Conservation (phyloP, 2,797 vertebrate species). For the Lagorchestes hirsutus region DNA sequence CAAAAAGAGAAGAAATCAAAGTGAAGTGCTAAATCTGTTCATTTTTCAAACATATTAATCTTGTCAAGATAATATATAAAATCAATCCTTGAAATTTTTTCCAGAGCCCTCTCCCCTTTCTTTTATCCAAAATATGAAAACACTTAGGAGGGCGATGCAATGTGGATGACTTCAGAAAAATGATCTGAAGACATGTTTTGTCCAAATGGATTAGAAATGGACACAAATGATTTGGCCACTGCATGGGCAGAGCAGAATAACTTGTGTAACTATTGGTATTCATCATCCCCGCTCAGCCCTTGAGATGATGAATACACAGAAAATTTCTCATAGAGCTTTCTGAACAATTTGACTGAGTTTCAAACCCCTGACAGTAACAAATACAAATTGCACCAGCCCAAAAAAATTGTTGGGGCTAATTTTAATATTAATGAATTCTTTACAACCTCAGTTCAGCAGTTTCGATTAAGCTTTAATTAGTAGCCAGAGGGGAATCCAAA, state of each 20-base stretch:
- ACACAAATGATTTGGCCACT: slow-evolving; percentile 71
- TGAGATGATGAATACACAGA: slow-evolving; percentile 83
- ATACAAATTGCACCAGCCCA: slow-evolving; percentile 91
- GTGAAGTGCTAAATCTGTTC: slow-evolving; percentile 88
- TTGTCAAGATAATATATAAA: slow-evolving; percentile 90
- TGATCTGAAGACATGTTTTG: slow-evolving; percentile 83
- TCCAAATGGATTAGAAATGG: slow-evolving; percentile 83
- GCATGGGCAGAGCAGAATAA: slow-evolving; percentile 75
- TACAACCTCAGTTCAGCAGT: slow-evolving; percentile 99
- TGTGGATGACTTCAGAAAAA: slow-evolving; percentile 82
- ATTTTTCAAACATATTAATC: slow-evolving; percentile 89
- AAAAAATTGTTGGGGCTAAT: slow-evolving; percentile 96
- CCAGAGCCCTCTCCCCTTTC: slow-evolving; percentile 80
- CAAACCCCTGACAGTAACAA: slow-evolving; percentile 92
- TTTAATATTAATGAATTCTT: slow-evolving; percentile 99
- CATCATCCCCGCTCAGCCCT: slow-evolving; percentile 77
- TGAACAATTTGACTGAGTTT: slow-evolving; percentile 89
- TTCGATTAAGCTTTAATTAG: slow-evolving; percentile 99
- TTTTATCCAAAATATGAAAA: slow-evolving; percentile 89
- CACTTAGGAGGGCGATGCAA: slow-evolving; percentile 85
- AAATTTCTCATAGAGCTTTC: slow-evolving; percentile 83
- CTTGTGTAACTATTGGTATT: slow-evolving; percentile 82
- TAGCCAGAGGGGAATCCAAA: slow-evolving; percentile 99
- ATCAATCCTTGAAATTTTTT: slow-evolving; percentile 85
- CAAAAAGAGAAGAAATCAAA: slow-evolving; percentile 88